Evolutionary conservation across 2,113 vertebrate genomes (phyloP).

Genomic region (Haemorhous mexicanus): DNA sequence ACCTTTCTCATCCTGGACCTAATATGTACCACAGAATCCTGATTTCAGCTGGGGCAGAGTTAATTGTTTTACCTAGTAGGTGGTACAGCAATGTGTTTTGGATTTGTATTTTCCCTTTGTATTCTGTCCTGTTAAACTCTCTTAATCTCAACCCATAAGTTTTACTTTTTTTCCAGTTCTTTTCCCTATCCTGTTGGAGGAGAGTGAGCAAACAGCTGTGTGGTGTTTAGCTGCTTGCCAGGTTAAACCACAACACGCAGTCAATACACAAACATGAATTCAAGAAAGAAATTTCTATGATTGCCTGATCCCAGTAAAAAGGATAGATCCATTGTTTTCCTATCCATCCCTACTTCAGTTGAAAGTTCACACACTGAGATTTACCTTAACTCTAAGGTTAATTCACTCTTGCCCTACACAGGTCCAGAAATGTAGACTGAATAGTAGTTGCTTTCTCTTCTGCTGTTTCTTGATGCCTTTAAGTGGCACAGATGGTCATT

Average conservation of each 20-base stretch:
- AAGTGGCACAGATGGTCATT: background rate
- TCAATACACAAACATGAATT: background rate
- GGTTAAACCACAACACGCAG: background rate
- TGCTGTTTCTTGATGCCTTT: background rate
- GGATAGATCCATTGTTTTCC: background rate
- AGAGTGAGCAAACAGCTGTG: background rate
- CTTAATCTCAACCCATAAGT: background rate
- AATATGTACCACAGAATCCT: background rate
- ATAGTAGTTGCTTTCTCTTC: background rate
- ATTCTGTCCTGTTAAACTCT: background rate
- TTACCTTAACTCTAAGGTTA: background rate
- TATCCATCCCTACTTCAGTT: background rate
- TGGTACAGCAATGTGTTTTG: background rate
- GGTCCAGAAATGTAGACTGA: background rate
- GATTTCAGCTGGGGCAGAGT: background rate
- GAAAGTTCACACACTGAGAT: background rate
- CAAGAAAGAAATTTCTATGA: background rate
- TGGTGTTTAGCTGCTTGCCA: background rate
- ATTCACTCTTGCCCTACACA: background rate
- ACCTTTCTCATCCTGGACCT: background rate
- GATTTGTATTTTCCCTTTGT: background rate
- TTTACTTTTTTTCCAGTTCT: background rate
- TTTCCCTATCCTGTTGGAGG: background rate
- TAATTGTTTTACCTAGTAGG: background rate
- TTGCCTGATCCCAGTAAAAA: background rate